Conservation (phyloP, 2,888 invertebrate genomes). For the Eilema caniola region DNA sequence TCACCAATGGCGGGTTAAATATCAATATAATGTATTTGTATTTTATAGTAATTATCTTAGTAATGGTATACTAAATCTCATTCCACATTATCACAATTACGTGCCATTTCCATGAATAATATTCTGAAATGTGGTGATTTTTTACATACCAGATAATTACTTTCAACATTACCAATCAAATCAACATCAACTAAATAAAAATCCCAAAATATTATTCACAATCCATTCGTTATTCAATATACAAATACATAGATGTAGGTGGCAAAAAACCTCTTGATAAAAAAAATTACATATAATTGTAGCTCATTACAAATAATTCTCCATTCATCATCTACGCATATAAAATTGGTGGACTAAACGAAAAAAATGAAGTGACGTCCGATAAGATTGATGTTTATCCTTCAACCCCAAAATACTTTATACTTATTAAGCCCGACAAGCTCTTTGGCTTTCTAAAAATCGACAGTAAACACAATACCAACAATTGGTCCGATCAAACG, state of each 20-base stretch:
- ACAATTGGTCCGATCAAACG: slow-evolving; percentile 86
- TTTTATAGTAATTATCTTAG: too few species aligned
- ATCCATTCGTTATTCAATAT: slow-evolving; percentile 52
- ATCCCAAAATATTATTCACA: slow-evolving; percentile 52
- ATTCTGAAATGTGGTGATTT: not conserved
- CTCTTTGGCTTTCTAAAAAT: slow-evolving; percentile 79
- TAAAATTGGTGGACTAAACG: slow-evolving; percentile 69
- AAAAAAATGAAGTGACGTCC: slow-evolving; percentile 71
- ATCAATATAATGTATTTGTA: too few species aligned
- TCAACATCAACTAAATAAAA: slow-evolving; percentile 48
- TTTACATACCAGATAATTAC: slow-evolving; percentile 26
- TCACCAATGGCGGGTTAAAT: too few species aligned
- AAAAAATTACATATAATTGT: slow-evolving; percentile 48
- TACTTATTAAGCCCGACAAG: slow-evolving; percentile 65
- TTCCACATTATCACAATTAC: not conserved
- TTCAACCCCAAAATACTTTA: slow-evolving; percentile 68
- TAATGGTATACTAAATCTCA: too few species aligned
- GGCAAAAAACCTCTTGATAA: slow-evolving; percentile 59
- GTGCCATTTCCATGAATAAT: slow-evolving; percentile 14
- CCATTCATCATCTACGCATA: slow-evolving; percentile 77
- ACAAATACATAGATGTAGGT: slow-evolving; percentile 20
- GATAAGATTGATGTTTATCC: slow-evolving; percentile 81
- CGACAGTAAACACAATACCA: slow-evolving; percentile 81
- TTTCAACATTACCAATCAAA: slow-evolving; percentile 46
- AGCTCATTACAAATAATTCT: slow-evolving; percentile 68